phyloP scores from a whole-genome alignment of 2,797 vertebrate genomes.

The Mergus octosetaceus region DNA sequence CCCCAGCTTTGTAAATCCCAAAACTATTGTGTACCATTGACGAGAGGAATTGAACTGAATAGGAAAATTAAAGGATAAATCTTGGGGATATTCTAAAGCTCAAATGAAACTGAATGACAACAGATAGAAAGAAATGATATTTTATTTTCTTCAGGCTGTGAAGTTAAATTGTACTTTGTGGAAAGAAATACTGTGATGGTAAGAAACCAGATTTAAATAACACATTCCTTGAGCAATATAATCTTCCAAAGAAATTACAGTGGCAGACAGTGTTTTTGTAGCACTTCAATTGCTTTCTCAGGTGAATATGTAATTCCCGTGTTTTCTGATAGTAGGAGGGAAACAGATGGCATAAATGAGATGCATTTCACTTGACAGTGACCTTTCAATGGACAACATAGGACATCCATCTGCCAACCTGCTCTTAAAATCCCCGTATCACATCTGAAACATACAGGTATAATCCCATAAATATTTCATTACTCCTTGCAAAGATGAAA shows the following conservation, averaged over 20 bases:
- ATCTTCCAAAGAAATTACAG: background rate
- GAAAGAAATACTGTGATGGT: background rate
- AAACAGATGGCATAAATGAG: background rate
- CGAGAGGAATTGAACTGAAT: background rate
- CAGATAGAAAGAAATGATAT: background rate
- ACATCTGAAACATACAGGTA: background rate
- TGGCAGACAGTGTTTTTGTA: background rate
- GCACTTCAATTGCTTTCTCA: background rate
- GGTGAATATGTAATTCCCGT: background rate
- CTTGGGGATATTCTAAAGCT: background rate
- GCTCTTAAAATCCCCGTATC: background rate
- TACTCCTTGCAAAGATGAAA: background rate
- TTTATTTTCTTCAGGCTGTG: background rate
- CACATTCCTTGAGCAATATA: background rate
- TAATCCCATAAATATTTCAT: slow-evolving; percentile 35
- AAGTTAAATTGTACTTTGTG: background rate
- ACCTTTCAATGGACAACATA: background rate
- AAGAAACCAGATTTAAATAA: background rate
- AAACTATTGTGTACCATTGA: background rate
- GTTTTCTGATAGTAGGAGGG: background rate
- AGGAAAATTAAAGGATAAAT: background rate
- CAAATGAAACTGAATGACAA: background rate
- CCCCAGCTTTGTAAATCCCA: background rate
- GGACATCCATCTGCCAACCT: background rate
- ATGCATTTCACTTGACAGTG: background rate